Evolutionary conservation across 2,797 vertebrate species (phyloP).

Genomic region (Sorex maritimensis): DNA sequence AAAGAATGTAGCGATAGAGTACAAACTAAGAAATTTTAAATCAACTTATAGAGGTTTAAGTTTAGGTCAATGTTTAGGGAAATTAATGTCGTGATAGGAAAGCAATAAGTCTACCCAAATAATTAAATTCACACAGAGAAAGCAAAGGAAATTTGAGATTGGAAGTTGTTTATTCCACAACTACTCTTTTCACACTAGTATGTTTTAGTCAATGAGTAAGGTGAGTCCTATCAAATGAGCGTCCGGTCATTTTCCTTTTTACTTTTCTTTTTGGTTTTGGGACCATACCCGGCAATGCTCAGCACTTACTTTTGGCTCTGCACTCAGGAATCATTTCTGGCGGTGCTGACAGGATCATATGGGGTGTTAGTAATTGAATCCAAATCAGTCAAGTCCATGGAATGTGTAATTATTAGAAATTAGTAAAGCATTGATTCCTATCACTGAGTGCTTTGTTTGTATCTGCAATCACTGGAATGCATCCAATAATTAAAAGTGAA

Average conservation of each 20-base stretch:
- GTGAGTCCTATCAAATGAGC: neutral
- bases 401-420: neutral
- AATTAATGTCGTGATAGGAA: fast-evolving
- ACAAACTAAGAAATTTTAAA: neutral
- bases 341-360: too few relatives aligned
- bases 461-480: neutral
- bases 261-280: too few relatives aligned
- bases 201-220: neutral
- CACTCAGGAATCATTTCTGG: neutral
- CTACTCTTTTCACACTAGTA: neutral
- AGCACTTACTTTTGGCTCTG: too few relatives aligned
- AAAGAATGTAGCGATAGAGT: too few relatives aligned
- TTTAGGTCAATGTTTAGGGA: neutral
- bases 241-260: neutral
- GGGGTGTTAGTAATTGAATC: too few relatives aligned
- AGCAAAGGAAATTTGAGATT: neutral
- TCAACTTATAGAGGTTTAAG: neutral
- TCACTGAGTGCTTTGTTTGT: neutral
- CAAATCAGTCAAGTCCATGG: neutral
- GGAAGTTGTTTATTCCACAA: neutral
- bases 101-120: neutral
- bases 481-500: neutral
- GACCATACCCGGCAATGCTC: too few relatives aligned
- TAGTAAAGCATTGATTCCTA: neutral
- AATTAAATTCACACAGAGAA: neutral